Base-by-base conservation (phyloP, 2,888 invertebrate genomes). In the Oegoconia quadripuncta region DNA sequence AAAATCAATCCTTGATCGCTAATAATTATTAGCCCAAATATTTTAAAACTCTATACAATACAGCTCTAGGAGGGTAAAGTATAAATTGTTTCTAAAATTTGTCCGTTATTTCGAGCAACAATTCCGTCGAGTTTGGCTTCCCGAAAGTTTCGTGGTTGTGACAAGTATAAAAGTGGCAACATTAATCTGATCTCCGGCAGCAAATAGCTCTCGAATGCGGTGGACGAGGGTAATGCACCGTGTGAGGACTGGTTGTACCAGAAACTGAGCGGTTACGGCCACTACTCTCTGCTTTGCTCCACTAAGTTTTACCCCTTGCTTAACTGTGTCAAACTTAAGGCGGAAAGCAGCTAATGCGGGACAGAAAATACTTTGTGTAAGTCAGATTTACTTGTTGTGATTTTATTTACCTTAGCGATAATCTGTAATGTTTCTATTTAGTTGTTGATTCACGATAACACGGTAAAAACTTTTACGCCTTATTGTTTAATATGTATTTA, bases 111-210 rank as follows among this genome's bases (percentile, higher is more conserved):
- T 33, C 12, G 11, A 11, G 17, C 57, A 55, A 60, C 64, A 61
- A 62, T 63, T 50, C 56, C 39, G 44, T 43, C 44, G 48, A 50
- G 50, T 47, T 8, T 48, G 46, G 52, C 45, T 40, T 48, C 42
- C 43, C 48, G 53, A 55, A 65, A 69, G 65, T 68, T 72, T 65
- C 52, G 69, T 72, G 78, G 74, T 70, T 64, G 65, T 67, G 76
- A 80, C 79, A 77, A 75, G 80, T 72, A 77, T 74, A 81, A 82
- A 84, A 84, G 81, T 84, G 80, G 78, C 70, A 72, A 77, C 82
- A 84, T 84, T 82, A 84, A 86, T 84, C 81, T 82, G 81, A 81
- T 83, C 74, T 68, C 74, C 69, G 69, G 70, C 71, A 72, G 76
- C 74, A 74, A 81, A 80, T 76, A 79, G 81, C 75, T 79, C 78